Percentiles rank a stretch among this genome's conserved stretches.
Conservation (phyloP, 2,113 vertebrate genomes). For the Paralichthys olivaceus region DNA sequence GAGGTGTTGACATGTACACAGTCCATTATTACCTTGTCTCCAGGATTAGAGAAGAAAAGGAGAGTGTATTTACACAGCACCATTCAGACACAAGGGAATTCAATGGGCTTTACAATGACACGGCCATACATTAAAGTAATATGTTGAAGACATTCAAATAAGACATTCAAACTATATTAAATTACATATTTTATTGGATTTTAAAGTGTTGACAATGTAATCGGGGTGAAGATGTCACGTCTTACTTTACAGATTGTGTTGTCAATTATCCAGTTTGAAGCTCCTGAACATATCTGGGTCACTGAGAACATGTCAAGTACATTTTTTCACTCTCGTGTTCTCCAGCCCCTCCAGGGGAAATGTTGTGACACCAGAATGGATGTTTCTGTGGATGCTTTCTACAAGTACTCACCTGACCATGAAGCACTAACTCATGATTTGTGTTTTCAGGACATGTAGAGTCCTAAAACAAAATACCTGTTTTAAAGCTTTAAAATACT, state of each 20-base stretch:
- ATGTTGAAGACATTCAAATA: neutral
- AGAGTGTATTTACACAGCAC: neutral
- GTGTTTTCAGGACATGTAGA: neutral
- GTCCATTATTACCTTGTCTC: conserved; percentile 9
- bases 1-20: conserved; percentile 57
- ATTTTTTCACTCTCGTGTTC: conserved; percentile 31
- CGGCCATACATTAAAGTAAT: neutral
- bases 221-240: neutral
- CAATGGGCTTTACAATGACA: neutral
- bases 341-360: conserved; percentile 1
- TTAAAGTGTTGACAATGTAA: too few species aligned
- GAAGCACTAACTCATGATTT: neutral
- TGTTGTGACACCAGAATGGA: conserved; percentile 10
- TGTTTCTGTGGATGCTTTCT: conserved; percentile 17
- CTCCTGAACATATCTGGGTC: conserved; percentile 33
- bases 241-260: neutral
- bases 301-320: conserved; percentile 37
- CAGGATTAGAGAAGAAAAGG: conserved; percentile 27
- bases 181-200: too few species aligned
- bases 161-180: neutral
- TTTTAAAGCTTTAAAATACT: neutral
- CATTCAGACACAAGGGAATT: neutral
- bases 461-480: neutral
- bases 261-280: conserved; percentile 25
- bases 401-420: conserved; percentile 24